Evolutionary conservation across 2,797 vertebrate species (phyloP).

Genomic region (Podarcis siculus): DNA sequence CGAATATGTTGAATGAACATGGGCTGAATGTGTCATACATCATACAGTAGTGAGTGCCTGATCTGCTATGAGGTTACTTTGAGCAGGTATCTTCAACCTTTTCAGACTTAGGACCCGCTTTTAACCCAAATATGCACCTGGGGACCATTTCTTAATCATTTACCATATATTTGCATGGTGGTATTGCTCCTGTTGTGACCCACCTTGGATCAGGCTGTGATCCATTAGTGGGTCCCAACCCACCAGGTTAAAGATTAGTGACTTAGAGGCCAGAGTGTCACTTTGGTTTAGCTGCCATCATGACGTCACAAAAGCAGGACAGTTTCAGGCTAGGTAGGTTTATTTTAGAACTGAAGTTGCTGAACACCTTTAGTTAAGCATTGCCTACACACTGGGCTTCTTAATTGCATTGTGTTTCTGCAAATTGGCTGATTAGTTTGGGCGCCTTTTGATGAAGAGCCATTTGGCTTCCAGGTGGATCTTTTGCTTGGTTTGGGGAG

Average conservation of each 20-base stretch:
- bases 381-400: neutral
- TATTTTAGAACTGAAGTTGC: neutral
- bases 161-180: no score
- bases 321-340: neutral
- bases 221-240: no score
- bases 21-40: neutral
- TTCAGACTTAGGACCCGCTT: no score
- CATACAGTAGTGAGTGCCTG: neutral
- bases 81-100: no score
- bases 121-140: no score
- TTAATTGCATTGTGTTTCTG: neutral
- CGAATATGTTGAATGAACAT: neutral
- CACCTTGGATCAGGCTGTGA: no score
- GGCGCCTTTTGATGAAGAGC: neutral
- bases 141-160: no score
- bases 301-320: neutral
- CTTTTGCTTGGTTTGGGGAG: neutral
- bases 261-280: neutral
- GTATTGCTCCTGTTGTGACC: no score
- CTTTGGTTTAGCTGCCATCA: conserved; percentile 4
- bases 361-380: neutral
- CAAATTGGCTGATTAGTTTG: neutral
- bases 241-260: no score
- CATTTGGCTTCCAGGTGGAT: neutral
- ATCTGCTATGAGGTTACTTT: neutral